phyloP scores from a whole-genome alignment of 2,888 invertebrate genomes.

The Pyrrhia umbra region DNA sequence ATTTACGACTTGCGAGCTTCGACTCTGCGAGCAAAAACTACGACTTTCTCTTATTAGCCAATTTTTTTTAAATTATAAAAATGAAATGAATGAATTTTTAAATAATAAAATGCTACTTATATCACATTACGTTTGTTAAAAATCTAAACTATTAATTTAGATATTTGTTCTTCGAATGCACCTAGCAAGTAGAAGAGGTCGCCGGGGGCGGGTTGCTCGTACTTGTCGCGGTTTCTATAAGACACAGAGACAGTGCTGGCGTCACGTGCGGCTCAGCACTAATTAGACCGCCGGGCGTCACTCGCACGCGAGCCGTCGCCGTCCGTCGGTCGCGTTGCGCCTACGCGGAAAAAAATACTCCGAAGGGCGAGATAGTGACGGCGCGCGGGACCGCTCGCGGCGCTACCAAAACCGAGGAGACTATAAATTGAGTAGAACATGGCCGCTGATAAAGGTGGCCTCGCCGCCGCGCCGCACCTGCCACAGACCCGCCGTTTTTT shows the following conservation, averaged over 20 bases:
- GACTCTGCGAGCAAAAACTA: conserved; percentile 7
- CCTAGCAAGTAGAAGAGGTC: not conserved
- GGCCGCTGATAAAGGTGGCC: conserved; percentile 79
- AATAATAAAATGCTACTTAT: too few species aligned
- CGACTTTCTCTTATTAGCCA: conserved; percentile 49
- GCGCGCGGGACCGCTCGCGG: conserved; percentile 78
- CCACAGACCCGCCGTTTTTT: conserved; percentile 73
- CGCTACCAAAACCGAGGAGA: conserved; percentile 78
- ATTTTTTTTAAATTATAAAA: conserved; percentile 43
- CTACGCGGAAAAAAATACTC: conserved; percentile 42
- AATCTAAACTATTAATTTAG: not conserved
- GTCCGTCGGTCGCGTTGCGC: conserved; percentile 54
- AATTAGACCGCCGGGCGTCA: conserved; percentile 23
- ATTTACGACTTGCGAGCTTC: conserved; percentile 37
- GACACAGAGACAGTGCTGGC: not conserved
- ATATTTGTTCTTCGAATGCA: not conserved
- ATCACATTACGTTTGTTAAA: not conserved
- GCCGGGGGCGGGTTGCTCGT: not conserved
- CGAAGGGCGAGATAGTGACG: conserved; percentile 40
- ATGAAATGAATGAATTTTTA: conserved; percentile 38
- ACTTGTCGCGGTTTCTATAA: not conserved
- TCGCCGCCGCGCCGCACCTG: conserved; percentile 77
- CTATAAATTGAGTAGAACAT: conserved; percentile 81
- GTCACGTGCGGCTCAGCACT: conserved; percentile 12
- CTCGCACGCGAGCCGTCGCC: not conserved